These are phyloP conservation scores for Drosophila neocordata DNA, from an alignment of 1,140 invertebrate genomes.

Conservation along the genomic window DNA sequence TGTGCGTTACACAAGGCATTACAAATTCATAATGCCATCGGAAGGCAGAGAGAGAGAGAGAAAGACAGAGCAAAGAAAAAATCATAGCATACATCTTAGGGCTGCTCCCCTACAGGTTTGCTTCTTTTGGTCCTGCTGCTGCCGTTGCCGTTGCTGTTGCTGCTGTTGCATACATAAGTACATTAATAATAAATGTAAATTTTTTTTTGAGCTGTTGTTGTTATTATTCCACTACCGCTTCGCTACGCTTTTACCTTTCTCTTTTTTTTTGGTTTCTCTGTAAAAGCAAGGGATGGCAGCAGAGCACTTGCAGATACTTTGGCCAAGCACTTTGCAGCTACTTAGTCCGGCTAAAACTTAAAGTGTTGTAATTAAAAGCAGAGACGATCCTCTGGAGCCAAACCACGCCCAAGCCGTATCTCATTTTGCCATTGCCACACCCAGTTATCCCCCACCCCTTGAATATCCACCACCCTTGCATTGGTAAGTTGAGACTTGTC, in stretches of 20 bases:
- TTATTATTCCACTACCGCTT: conserved; percentile 22
- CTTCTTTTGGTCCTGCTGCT: too few species aligned
- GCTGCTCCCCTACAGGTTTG: not conserved
- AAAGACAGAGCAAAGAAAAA: conserved; percentile 18
- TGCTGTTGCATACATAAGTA: conserved; percentile 43
- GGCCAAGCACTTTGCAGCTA: conserved; percentile 45
- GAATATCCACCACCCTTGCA: too few species aligned
- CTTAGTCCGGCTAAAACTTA: conserved; percentile 43
- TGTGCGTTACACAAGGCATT: conserved; percentile 42
- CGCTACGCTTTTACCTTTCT: conserved; percentile 7
- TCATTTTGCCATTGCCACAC: conserved; percentile 13
- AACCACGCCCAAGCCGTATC: conserved; percentile 11
- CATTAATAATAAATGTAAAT: conserved; percentile 81
- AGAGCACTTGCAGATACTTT: conserved; percentile 13
- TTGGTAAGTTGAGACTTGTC: conserved; percentile 30
- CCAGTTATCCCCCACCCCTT: not conserved
- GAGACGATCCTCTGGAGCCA: conserved; percentile 15
- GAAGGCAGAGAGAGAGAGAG: not conserved
- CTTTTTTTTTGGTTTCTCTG: not conserved
- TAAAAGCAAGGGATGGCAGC: not conserved
- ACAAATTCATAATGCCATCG: conserved; percentile 61
- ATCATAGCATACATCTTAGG: conserved; percentile 41
- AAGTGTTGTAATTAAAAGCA: conserved; percentile 76
- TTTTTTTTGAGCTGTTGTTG: conserved; percentile 46
- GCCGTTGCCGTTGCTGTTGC: conserved; percentile 7